Conservation (phyloP, 2,888 invertebrate species). For the Callinectes sapidus region DNA sequence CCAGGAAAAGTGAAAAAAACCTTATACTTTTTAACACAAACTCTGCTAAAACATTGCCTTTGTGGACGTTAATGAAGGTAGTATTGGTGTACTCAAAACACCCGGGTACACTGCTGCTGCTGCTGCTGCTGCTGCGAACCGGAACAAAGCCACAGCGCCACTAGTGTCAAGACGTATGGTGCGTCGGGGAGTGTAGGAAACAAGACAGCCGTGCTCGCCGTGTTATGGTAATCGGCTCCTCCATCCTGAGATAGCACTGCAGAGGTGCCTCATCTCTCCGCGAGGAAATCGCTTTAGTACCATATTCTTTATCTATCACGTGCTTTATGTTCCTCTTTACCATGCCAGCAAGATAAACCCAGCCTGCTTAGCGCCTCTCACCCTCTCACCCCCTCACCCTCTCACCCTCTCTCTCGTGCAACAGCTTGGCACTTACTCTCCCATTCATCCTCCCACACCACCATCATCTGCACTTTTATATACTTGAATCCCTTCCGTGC, state of each 20-base stretch:
- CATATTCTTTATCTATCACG: neutral
- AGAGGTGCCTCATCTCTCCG: constrained; percentile 8
- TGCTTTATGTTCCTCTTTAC: constrained; percentile 7
- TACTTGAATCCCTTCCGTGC: neutral
- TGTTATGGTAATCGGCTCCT: neutral
- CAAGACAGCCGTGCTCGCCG: neutral
- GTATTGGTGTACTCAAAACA: no score
- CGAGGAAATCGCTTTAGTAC: neutral
- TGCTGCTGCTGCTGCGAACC: no score
- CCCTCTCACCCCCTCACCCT: neutral
- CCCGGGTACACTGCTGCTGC: no score
- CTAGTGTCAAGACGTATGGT: neutral
- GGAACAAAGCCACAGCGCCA: no score
- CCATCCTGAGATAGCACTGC: neutral
- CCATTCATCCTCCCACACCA: neutral
- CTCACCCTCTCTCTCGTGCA: neutral
- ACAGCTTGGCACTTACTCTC: neutral
- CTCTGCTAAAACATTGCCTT: no score
- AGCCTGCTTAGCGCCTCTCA: constrained; percentile 10
- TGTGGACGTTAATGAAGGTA: no score
- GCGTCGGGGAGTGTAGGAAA: neutral
- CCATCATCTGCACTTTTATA: neutral
- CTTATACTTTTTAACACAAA: no score
- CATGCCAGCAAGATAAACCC: constrained; percentile 11
- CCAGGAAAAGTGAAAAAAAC: no score